phyloP scores from a whole-genome alignment of 1,140 invertebrate species.

The Diploscapter pachys region DNA sequence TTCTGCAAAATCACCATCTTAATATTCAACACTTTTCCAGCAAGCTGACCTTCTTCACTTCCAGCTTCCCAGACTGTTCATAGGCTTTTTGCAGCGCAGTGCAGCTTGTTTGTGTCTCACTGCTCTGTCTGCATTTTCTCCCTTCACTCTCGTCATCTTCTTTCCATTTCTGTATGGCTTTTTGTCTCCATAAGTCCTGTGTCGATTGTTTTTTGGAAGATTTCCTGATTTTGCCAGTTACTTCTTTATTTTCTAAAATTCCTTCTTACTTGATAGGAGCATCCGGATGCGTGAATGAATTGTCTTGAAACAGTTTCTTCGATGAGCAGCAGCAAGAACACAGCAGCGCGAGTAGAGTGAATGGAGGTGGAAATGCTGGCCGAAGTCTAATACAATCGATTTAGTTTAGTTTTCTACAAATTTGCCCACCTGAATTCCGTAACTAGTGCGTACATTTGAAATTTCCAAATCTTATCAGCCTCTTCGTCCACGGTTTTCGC shows the following conservation, averaged over 20 bases:
- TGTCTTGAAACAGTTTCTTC: conserved; percentile 8
- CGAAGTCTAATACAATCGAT: conserved; percentile 36
- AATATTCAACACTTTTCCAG: too few relatives aligned
- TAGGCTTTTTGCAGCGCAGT: too few relatives aligned
- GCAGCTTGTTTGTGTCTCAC: too few relatives aligned
- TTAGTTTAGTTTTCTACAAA: conserved; percentile 8
- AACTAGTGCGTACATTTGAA: conserved; percentile 49
- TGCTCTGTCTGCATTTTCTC: too few relatives aligned
- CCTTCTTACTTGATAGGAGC: conserved; percentile 14
- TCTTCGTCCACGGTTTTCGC: conserved; percentile 55
- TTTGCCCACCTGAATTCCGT: conserved; percentile 45
- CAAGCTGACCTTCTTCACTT: too few relatives aligned
- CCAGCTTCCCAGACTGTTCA: too few relatives aligned
- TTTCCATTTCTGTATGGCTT: neutral
- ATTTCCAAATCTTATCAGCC: conserved; percentile 54
- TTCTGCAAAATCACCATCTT: too few relatives aligned
- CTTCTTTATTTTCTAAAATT: conserved; percentile 5
- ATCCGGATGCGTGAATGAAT: neutral
- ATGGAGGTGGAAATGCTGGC: conserved; percentile 52
- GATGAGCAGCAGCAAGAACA: conserved; percentile 23
- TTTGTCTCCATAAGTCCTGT: conserved; percentile 5
- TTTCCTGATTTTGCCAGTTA: neutral
- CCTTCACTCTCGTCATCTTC: too few relatives aligned
- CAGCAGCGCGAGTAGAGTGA: conserved; percentile 48
- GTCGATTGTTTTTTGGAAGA: conserved; percentile 1